phyloP scores from a whole-genome alignment of 2,888 invertebrate genomes.

The Mechanitis mazaeus region DNA sequence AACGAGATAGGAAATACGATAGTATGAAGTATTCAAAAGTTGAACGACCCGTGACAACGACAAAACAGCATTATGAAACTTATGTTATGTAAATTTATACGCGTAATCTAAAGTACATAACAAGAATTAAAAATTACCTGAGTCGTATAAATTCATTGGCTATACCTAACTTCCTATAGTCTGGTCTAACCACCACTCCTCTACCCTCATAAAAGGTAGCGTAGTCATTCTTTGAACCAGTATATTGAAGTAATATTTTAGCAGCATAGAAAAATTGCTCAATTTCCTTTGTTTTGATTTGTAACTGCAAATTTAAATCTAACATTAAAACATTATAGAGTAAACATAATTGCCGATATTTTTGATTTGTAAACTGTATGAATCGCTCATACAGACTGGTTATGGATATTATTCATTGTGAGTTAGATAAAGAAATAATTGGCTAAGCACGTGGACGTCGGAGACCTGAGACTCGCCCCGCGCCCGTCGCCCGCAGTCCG shows the following conservation, averaged over 20 bases:
- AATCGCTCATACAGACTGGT: too few relatives aligned
- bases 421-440: too few relatives aligned
- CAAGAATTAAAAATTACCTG: conserved; percentile 26
- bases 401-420: too few relatives aligned
- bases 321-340: too few relatives aligned
- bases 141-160: conserved; percentile 33
- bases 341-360: conserved; percentile 15
- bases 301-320: conserved; percentile 10
- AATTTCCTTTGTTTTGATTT: conserved; percentile 36
- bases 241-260: conserved; percentile 22
- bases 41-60: too few relatives aligned
- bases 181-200: conserved; percentile 34
- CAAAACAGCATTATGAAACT: background rate
- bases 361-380: background rate
- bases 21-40: too few relatives aligned
- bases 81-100: background rate
- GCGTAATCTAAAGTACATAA: background rate
- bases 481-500: too few relatives aligned
- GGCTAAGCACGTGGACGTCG: too few relatives aligned
- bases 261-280: conserved; percentile 34
- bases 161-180: conserved; percentile 36
- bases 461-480: too few relatives aligned
- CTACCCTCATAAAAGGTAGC: conserved; percentile 32
- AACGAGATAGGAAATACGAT: background rate
- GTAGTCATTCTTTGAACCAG: conserved; percentile 20